Evolutionary conservation across 2,888 invertebrate genomes (phyloP), one percentile per base, ranked within the genome.

Genomic region (Aspidiotus rigidus): DNA sequence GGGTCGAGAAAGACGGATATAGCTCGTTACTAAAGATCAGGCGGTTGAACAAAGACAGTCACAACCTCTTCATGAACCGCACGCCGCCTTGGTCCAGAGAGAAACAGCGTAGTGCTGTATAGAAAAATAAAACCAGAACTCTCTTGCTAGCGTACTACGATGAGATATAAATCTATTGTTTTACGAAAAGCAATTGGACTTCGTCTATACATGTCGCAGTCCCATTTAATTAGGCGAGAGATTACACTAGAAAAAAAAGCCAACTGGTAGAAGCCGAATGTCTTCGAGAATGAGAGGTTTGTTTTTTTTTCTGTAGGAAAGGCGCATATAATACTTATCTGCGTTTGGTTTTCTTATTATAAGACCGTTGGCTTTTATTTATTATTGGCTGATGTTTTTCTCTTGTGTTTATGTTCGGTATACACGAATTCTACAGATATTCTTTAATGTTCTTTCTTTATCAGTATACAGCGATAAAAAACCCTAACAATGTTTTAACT

Each of bases 131-230:
- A 57, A 66, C 66, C 66, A 66, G 66, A 66, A 66, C 57, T 55
- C 56, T 55, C n/a, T 28, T 9, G 56, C n/a, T 66, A 57, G 64
- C 64, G n/a, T 66, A 28, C 28, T 28, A 28, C 28, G 28, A 28
- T 28, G 28, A 66, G 66, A 66, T 66, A 66, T 66, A 66, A 66
- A 66, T 66, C 66, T 66, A 59, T 66, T 66, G 66, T 66, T 66
- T 66, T 66, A 66, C 66, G 66, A 66, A 66, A 66, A 66, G 66
- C 66, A 66, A 66, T 66, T 66, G 66, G 66, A 66, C 66, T 60
- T 66, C 49, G 66, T 66, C 66, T 66, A 66, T 66, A 66, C 66
- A 66, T 66, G 66, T 66, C 59, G 66, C 66, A 66, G 66, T 66
- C 59, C 66, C 66, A 66, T 66, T 66, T 66, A 66, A 66, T 66